Conservation (phyloP, 2,113 vertebrate genomes). For the Rhinopomastus cyanomelas region DNA sequence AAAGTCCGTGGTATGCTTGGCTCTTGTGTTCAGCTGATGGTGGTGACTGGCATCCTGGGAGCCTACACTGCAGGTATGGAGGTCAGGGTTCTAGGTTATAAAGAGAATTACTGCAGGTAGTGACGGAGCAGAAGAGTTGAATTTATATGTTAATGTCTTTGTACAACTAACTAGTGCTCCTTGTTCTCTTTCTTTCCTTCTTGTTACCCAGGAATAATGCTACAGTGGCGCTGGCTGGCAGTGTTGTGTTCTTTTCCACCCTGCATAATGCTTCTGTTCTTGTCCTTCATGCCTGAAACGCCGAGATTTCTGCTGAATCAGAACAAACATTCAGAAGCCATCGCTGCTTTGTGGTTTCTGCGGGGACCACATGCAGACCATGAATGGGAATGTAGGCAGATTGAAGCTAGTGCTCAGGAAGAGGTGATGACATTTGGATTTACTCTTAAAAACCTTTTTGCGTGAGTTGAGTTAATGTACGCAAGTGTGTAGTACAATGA, state of each 20-base stretch:
- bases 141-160: neutral
- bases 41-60: slow-evolving; percentile 89
- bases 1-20: slow-evolving; percentile 86
- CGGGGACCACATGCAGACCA: slow-evolving; percentile 79
- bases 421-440: slow-evolving; percentile 71
- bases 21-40: slow-evolving; percentile 94
- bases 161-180: neutral
- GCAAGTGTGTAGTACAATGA: neutral
- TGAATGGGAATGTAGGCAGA: slow-evolving; percentile 81
- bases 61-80: slow-evolving; percentile 86
- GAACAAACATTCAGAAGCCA: slow-evolving; percentile 79
- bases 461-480: neutral
- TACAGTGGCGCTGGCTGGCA: slow-evolving; percentile 92
- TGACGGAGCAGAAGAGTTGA: neutral
- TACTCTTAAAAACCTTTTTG: neutral
- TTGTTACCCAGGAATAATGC: slow-evolving; percentile 68
- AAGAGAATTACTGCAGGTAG: neutral
- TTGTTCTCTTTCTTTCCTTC: neutral
- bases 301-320: slow-evolving; percentile 84
- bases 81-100: neutral
- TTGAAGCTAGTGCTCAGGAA: slow-evolving; percentile 67
- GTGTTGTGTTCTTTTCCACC: slow-evolving; percentile 83
- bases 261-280: slow-evolving; percentile 81
- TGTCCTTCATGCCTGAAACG: slow-evolving; percentile 92
- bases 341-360: slow-evolving; percentile 83